Base-by-base conservation (phyloP, 2,797 vertebrate genomes). In the Neostethus bicornis region DNA sequence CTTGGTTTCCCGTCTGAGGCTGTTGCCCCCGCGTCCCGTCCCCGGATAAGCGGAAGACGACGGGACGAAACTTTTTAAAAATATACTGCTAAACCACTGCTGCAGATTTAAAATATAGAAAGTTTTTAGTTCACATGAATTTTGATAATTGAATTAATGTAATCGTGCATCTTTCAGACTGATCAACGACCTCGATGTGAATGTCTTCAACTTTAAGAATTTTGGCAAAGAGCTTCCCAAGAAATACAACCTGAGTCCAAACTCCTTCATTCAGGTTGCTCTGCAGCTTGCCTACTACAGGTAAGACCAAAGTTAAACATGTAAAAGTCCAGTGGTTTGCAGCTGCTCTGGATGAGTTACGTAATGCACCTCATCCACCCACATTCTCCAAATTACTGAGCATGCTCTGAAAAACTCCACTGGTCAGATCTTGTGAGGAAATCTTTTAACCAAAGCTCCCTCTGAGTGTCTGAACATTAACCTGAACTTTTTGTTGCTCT, bases 181-280 rank as follows among this genome's bases (percentile, higher is more conserved):
- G 54, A 93, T 94, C 58, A 94, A 92, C 1, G 93, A 94, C 74
- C 87, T 94, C 23, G 93, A 94, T 17, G 92, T 94, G 72, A 91
- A 88, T 13, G 93, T 93, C 51, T 94, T 94, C 73, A 93, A 92
- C 75, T 94, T 93, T 70, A 86, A 85, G 53, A 78, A 4, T 72
- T 94, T 93, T 47, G 93, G 93, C 5, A 94, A 94, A 45, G 87
- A 91, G 1, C 91, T 94, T 59, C 88, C 90, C 3, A 93, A 93
- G 65, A 51, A 58, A 63, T 80, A 93, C 70, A 75, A 73, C 13
- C 46, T 94, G 61, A 92, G 92, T 61, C 93, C 93, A 6, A 92
- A 94, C 60, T 79, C 92, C 45, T 93, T 94, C 85, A 88, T 93
- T 74, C 93, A 94, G 83, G 80, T 92, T 16, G 92, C 89, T 1